phyloP scores from a whole-genome alignment of 2,888 invertebrate species.

The Selenia dentaria region DNA sequence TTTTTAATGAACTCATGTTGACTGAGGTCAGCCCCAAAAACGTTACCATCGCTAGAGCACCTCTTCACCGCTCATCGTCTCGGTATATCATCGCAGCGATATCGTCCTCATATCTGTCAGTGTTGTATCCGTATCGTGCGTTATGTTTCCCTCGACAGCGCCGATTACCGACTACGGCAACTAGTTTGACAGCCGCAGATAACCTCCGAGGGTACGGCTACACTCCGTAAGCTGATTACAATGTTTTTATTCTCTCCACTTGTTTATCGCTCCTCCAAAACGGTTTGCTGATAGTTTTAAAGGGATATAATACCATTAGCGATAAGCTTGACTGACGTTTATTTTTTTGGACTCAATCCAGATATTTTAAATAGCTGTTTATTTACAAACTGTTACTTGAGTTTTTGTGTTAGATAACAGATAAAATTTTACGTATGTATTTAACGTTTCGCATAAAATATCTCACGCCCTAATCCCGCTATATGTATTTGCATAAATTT shows the following conservation, averaged over 20 bases:
- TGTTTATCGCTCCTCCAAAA: constrained; percentile 44
- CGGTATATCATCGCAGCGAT: constrained; percentile 6
- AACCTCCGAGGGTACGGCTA: constrained; percentile 43
- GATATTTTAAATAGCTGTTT: constrained; percentile 33
- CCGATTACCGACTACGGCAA: constrained; percentile 7
- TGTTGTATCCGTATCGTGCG: constrained; percentile 31
- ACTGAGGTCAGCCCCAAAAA: too few species aligned
- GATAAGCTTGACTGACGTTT: constrained; percentile 48
- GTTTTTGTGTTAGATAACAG: constrained; percentile 25
- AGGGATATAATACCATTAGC: constrained; percentile 45
- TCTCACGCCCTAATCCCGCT: constrained; percentile 18
- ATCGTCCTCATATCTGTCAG: constrained; percentile 21
- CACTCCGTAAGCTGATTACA: constrained; percentile 51
- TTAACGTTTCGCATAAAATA: constrained; percentile 18
- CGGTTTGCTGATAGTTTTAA: constrained; percentile 49
- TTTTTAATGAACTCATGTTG: too few species aligned
- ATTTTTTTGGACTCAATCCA: constrained; percentile 36
- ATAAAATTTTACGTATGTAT: constrained; percentile 22
- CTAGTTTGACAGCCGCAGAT: constrained; percentile 36
- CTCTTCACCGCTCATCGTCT: background rate
- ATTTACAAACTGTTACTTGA: constrained; percentile 32
- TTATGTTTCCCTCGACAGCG: constrained; percentile 31
- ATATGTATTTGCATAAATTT: constrained; percentile 19
- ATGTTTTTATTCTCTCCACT: constrained; percentile 45
- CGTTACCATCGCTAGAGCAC: background rate